phyloP scores from a whole-genome alignment of 2,113 vertebrate genomes.

The Pipa parva region DNA sequence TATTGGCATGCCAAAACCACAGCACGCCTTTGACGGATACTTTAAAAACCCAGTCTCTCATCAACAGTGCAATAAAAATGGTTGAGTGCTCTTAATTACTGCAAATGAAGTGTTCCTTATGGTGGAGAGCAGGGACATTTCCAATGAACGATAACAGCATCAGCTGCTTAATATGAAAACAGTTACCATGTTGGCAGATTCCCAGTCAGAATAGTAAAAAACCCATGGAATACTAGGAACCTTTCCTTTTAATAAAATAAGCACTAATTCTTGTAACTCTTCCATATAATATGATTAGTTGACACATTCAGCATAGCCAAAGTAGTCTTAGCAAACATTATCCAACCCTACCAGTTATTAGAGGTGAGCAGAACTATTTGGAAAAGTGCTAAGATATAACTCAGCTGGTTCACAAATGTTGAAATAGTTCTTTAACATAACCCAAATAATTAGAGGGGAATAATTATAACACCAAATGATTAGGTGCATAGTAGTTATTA shows the following conservation, averaged over 20 bases:
- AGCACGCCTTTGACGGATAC: constrained; percentile 23
- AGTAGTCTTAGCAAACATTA: too few species aligned
- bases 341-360: too few species aligned
- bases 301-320: too few species aligned
- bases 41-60: constrained; percentile 28
- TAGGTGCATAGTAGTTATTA: too few species aligned
- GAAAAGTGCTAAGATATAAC: too few species aligned
- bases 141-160: constrained; percentile 21
- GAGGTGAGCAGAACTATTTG: too few species aligned
- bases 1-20: background rate
- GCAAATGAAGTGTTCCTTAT: constrained; percentile 41
- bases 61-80: constrained; percentile 35
- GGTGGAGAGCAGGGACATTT: constrained; percentile 33
- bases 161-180: constrained; percentile 24
- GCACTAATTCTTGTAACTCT: background rate
- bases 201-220: background rate
- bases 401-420: too few species aligned
- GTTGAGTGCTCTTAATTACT: constrained; percentile 40
- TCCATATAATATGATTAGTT: background rate
- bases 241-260: background rate
- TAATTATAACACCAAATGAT: too few species aligned
- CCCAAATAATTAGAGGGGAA: too few species aligned
- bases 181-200: constrained; percentile 24
- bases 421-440: too few species aligned
- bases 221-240: background rate